Base-by-base conservation (phyloP, 2,888 invertebrate genomes). In the Coelopa pilipes region DNA sequence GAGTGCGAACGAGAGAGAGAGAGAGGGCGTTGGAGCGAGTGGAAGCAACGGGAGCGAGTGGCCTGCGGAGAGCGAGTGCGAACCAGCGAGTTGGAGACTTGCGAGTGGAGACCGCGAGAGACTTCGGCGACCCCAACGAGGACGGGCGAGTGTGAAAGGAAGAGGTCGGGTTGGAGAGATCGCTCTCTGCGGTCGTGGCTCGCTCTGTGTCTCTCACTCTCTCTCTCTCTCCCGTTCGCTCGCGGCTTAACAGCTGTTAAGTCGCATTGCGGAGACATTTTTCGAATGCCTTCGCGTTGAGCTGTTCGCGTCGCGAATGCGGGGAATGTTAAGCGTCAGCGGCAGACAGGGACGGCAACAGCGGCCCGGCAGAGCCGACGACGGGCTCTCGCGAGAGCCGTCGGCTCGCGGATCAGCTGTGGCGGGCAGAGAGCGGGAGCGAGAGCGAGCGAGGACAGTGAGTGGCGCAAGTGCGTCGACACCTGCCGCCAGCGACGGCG, bases 281-380 rank as follows among this genome's bases (percentile, higher is more conserved):
- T 71, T 71, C 45, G 60, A 71, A 71, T 71, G 65, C 63, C 65
- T 71, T 71, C 65, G 63, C 34, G 71, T 45, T 71, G 71, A 71
- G 71, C 63, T 71, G 71, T 71, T 65, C 21, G 50, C 50, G 3
- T 21, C 34, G 19, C 45, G 65, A 71, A 71, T 71, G 65, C 55
- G 63, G 71, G 65, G 71, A 71, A 71, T 71, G 63, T 65, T 55
- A 53, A 53, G 70, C 63, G 24, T 62, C 50, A 47, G 45, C 24
- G 49, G 50, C 63, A 15, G 50, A n/a, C n/a, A 24, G 34, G 19
- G n/a, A n/a, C n/a, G n/a, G n/a, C n/a, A n/a, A n/a, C n/a, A 24
- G 66, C 50, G 46, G 65, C 66, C 49, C 9, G 66, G 21, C 19
- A 66, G 63, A 59, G 65, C n/a, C 46, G 11, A 46, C 19, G 19